Base-by-base conservation (phyloP, 2,797 vertebrate species). In the Aulostomus chinensis region DNA sequence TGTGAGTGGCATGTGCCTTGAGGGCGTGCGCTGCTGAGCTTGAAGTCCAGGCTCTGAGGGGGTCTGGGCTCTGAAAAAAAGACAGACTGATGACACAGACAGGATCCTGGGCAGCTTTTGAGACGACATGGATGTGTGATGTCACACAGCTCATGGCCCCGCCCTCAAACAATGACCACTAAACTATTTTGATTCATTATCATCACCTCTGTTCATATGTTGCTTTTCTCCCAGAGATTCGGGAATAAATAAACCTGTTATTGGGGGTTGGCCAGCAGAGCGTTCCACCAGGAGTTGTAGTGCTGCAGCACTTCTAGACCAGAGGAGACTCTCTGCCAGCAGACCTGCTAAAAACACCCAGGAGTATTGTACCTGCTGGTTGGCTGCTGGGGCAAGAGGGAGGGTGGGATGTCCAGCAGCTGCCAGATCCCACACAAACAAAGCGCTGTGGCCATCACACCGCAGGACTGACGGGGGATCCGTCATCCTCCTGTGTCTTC, bases 341-440 rank as follows among this genome's bases (percentile, higher is more conserved):
- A 67, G 48, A 68, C 31, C 48, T 0, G 22, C 29, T 84, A 41
- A 81, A 84, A 47, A 52, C 68, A 61, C 81, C 59, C 63, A 10
- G 52, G 73, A 62, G 74, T 13, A 37, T 76, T 73, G 74, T 73
- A 61, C 63, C 71, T 66, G 39, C 61, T 59, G 20, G 58, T 68
- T 35, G 48, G 48, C 60, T 47, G 25, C 21, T 41, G 49, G 46
- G 26, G 54, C 53, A 51, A 52, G 20, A 58, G 58, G 51, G 43
- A 52, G 76, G 67, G 58, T 84, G 62, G 55, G 35, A 59, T 82
- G 76, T 80, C 79, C 47, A 14, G 32, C 59, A 29, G 74, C 54
- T 43, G 59, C 66, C 60, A 69, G 52, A 49, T 39, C 40, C 43
- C 21, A 40, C 31, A 41, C 39, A 36, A 37, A 52, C 15, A 11